Evolutionary conservation across 1,140 invertebrate genomes (phyloP).

Genomic region (Diabrotica undecimpunctata): DNA sequence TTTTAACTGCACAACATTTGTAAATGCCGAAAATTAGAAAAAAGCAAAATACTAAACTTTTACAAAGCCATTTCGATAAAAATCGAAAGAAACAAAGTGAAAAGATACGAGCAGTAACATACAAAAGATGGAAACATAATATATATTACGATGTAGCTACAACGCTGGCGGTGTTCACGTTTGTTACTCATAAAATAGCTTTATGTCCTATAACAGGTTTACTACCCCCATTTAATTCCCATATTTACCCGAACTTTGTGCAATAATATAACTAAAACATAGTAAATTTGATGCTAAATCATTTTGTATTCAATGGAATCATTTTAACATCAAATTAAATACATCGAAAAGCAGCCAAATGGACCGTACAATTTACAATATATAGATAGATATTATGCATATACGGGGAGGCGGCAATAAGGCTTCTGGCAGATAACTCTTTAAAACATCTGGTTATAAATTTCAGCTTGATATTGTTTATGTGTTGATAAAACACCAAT

Average conservation of each 20-base stretch:
- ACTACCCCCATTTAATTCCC: constrained; percentile 8
- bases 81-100: not conserved
- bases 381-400: no score
- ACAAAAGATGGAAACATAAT: constrained; percentile 2
- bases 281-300: not conserved
- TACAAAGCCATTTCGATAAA: not conserved
- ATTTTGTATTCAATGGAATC: not conserved
- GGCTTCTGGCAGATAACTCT: no score
- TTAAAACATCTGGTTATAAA: no score
- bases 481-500: no score
- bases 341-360: not conserved
- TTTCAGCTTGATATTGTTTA: no score
- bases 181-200: constrained; percentile 9
- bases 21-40: not conserved
- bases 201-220: constrained; percentile 4
- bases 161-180: constrained; percentile 1
- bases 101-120: not conserved
- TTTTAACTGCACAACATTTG: no score
- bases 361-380: no score
- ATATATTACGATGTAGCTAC: constrained; percentile 1
- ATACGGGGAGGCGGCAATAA: no score
- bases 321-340: constrained; percentile 3
- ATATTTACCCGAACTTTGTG: constrained; percentile 4
- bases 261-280: not conserved
- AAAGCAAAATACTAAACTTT: not conserved